Base-by-base conservation (phyloP, 2,888 invertebrate genomes). In the Coecobrya sp. region DNA sequence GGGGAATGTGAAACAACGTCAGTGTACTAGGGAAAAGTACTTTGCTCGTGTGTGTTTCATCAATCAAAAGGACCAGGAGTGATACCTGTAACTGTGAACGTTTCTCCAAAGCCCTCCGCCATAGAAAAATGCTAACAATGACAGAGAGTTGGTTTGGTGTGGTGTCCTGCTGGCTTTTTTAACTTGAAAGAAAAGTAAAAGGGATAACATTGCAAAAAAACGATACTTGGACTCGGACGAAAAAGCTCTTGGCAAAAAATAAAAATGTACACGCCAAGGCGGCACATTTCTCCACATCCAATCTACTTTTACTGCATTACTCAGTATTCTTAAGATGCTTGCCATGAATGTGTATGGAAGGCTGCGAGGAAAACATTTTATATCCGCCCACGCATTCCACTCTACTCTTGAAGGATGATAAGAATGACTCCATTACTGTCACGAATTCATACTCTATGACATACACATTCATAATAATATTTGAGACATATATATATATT, bases 331-430 rank as follows among this genome's bases (percentile, higher is more conserved):
- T 59, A 49, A 11, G 59, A 81, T 81, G 55, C 81, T 81, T n/a
- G 55, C 81, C 1, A 7, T 13, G 11, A 7, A 1, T 49, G 49
- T 36, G 7, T 79, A 79, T 79, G 79, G 79, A 19, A 25, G n/a
- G n/a, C 81, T 59, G n/a, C n/a, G 81, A 7, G 19, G 59, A 81
- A 81, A 81, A 36, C 36, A 81, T 81, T 30, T 19, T 52, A 49
- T 65, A 81, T 88, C 88, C 89, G 73, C 89, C 89, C 89, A 89
- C 89, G 89, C 89, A 88, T 3, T 30, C 27, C 4, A 13, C 49
- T 79, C 55, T 19, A 13, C 49, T 79, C 55, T 19, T 81, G 55
- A 81, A 55, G 55, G 81, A 81, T 68, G 81, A 81, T 81, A 81
- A 59, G 55, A 55, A 45, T n/a, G 19, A 30, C 42, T 76, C 22